Conservation (phyloP, 2,797 vertebrate species). For the Emys orbicularis region DNA sequence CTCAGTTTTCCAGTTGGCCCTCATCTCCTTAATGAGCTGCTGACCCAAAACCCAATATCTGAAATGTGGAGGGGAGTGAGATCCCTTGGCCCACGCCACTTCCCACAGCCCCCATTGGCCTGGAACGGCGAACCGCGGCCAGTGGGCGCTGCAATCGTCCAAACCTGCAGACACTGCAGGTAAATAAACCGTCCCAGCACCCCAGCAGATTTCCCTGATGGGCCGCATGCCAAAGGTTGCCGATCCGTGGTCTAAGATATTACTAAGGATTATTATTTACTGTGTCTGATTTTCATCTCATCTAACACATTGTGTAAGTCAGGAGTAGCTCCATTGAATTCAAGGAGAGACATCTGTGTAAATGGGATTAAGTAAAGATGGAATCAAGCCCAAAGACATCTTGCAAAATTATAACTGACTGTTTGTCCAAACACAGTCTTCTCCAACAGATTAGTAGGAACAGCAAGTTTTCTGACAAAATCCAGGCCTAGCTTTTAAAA, state of each 20-base stretch:
- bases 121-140: rapidly evolving
- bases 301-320: not conserved
- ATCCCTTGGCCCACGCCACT: no score
- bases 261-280: not conserved
- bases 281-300: not conserved
- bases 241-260: no score
- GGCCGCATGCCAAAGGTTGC: no score
- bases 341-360: not conserved
- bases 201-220: no score
- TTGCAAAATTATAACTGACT: not conserved
- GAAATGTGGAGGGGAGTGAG: not conserved
- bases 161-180: no score
- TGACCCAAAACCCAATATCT: not conserved
- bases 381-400: not conserved
- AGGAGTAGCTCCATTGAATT: rapidly evolving
- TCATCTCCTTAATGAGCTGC: not conserved
- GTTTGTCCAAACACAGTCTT: not conserved
- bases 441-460: not conserved
- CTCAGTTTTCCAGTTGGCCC: rapidly evolving
- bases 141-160: no score
- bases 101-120: no score
- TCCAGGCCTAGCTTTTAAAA: not conserved
- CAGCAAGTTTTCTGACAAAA: not conserved
- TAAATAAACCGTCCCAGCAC: no score
- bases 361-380: not conserved